A percentile compares a stretch with the other conserved stretches of the same genome.
These are phyloP conservation scores for Cheirogaleus major DNA, from an alignment of 2,797 vertebrate species.

Conservation along the genomic window DNA sequence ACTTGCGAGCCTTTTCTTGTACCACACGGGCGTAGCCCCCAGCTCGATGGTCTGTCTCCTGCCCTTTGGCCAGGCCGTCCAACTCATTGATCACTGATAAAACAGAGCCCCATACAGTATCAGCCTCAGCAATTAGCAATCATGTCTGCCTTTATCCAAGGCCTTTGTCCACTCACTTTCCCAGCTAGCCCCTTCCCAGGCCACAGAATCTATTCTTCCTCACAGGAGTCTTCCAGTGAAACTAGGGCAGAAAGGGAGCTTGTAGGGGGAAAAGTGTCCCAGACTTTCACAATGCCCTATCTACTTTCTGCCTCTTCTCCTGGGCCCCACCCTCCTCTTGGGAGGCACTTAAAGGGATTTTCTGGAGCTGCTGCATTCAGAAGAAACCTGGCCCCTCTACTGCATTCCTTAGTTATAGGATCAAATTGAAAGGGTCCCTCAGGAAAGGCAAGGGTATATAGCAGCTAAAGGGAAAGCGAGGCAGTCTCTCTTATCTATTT, in stretches of 20 bases:
- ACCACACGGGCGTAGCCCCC: conserved; percentile 92
- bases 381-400: conserved; percentile 38
- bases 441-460: background rate
- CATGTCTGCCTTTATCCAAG: background rate
- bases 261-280: background rate
- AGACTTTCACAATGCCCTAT: background rate
- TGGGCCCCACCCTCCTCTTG: background rate
- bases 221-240: background rate
- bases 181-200: background rate
- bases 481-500: background rate
- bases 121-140: background rate
- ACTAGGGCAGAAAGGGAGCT: background rate
- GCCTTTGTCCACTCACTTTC: background rate
- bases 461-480: background rate
- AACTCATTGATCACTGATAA: conserved; percentile 96
- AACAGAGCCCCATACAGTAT: conserved; percentile 68
- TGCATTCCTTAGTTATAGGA: conserved; percentile 50
- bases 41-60: conserved; percentile 90
- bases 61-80: conserved; percentile 97
- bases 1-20: conserved; percentile 94
- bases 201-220: background rate
- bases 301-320: conserved; percentile 12
- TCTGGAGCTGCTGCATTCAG: conserved; percentile 30
- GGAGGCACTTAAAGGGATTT: conserved; percentile 34
- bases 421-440: conserved; percentile 27